phyloP scores from a whole-genome alignment of 2,888 invertebrate genomes.

The Elegia similella region DNA sequence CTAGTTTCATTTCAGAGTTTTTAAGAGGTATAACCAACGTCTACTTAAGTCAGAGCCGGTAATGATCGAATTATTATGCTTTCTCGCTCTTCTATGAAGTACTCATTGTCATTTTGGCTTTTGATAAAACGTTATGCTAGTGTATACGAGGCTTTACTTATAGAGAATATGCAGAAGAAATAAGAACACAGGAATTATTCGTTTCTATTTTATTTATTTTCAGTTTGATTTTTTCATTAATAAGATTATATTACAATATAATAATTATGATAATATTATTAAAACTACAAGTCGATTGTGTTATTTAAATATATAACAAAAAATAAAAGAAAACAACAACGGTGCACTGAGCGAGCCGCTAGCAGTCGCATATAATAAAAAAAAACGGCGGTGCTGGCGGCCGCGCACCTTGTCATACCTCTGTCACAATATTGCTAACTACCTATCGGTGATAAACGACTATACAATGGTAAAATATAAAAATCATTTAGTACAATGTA shows the following conservation, averaged over 20 bases:
- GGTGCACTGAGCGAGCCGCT: conserved; percentile 57
- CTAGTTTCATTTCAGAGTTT: conserved; percentile 31
- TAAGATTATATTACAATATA: conserved; percentile 82
- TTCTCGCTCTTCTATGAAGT: no score
- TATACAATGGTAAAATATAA: conserved; percentile 82
- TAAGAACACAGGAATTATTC: conserved; percentile 46
- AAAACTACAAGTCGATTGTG: conserved; percentile 81
- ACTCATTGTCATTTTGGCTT: no score
- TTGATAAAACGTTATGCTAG: no score
- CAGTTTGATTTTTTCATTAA: conserved; percentile 81
- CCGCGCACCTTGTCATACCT: conserved; percentile 52
- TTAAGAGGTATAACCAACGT: not conserved
- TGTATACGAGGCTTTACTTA: not conserved
- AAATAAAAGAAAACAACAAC: conserved; percentile 74
- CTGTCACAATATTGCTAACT: conserved; percentile 68
- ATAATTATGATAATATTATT: conserved; percentile 80
- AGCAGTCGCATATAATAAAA: conserved; percentile 52
- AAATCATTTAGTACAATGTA: conserved; percentile 70
- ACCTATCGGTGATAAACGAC: conserved; percentile 71
- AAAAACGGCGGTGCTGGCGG: conserved; percentile 44
- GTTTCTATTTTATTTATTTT: conserved; percentile 79
- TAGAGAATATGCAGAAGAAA: not conserved
- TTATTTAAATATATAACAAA: conserved; percentile 82
- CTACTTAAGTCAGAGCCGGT: not conserved
- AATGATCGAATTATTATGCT: not conserved